phyloP scores from a whole-genome alignment of 2,113 vertebrate species.

The Grus americana region DNA sequence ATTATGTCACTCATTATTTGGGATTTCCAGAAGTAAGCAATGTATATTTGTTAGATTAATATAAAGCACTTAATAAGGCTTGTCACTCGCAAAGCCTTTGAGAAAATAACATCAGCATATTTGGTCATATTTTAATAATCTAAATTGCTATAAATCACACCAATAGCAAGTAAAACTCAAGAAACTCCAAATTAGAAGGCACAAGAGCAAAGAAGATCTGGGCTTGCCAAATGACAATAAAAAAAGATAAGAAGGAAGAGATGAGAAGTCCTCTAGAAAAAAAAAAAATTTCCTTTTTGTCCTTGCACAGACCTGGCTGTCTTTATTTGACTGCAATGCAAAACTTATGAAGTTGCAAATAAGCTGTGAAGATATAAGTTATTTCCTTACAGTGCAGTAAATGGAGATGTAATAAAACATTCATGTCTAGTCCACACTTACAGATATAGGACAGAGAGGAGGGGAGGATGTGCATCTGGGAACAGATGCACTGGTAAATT shows the following conservation, averaged over 20 bases:
- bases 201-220: not conserved
- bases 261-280: not conserved
- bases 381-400: not conserved
- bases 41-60: not conserved
- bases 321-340: not conserved
- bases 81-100: not conserved
- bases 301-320: not conserved
- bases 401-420: not conserved
- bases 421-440: not conserved
- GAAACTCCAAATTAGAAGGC: not conserved
- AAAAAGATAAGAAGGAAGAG: not conserved
- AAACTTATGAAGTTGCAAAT: not conserved
- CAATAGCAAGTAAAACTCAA: not conserved
- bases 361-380: not conserved
- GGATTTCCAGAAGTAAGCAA: not conserved
- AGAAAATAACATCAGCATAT: not conserved
- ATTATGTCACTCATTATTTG: not conserved
- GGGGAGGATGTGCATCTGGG: fast-evolving
- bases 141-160: not conserved
- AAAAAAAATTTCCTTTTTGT: not conserved
- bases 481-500: not conserved
- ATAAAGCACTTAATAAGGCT: not conserved
- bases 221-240: not conserved
- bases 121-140: not conserved
- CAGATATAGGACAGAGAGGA: not conserved